These are phyloP conservation scores for Austrofundulus limnaeus DNA, from an alignment of 2,113 vertebrate genomes.

Conservation along the genomic window DNA sequence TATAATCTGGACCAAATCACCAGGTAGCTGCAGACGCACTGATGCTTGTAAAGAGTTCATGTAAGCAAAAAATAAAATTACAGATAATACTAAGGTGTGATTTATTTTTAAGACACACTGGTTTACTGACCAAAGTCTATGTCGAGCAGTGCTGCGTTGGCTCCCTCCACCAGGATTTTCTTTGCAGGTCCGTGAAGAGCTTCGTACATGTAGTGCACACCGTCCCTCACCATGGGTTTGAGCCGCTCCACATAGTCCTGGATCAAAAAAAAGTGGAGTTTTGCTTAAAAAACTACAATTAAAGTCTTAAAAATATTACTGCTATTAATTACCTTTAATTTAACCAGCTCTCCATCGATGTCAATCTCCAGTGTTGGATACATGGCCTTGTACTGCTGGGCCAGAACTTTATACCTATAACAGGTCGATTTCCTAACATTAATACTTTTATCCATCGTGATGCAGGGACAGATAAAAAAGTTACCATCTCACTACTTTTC, in stretches of 20 bases:
- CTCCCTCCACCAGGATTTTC: conserved; percentile 97
- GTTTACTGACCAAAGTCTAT: conserved; percentile 93
- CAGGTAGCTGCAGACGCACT: conserved; percentile 13
- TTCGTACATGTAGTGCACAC: conserved; percentile 95
- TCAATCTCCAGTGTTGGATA: conserved; percentile 94
- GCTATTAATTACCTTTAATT: conserved; percentile 84
- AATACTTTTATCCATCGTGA: background rate
- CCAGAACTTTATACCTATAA: conserved; percentile 92
- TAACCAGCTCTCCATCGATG: conserved; percentile 90
- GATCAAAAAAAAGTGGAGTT: background rate
- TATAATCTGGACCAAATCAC: conserved; percentile 26
- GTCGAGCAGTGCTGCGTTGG: conserved; percentile 94
- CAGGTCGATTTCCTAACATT: background rate
- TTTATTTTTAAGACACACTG: too few species aligned
- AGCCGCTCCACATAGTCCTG: conserved; percentile 88
- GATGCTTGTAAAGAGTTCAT: too few species aligned
- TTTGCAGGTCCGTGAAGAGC: conserved; percentile 92
- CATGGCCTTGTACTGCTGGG: conserved; percentile 92
- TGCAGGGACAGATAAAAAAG: background rate
- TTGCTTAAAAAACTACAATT: background rate
- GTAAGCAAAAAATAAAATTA: too few species aligned
- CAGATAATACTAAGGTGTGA: background rate
- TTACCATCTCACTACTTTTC: background rate
- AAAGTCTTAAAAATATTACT: background rate
- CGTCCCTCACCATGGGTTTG: conserved; percentile 95